Evolutionary conservation across 2,888 invertebrate genomes (phyloP).

Genomic region (Aspidapion aeneum): DNA sequence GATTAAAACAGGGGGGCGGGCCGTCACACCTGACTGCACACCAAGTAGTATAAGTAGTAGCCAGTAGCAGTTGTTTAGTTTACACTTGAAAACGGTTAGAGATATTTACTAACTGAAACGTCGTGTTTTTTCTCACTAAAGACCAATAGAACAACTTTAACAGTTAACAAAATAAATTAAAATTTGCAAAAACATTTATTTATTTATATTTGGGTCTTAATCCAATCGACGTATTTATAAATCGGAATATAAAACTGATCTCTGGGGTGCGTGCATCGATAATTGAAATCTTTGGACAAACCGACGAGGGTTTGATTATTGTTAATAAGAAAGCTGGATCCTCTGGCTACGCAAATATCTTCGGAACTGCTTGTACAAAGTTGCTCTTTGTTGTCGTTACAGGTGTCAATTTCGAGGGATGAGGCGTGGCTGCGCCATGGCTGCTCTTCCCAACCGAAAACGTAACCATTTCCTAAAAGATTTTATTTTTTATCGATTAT

Average conservation of each 20-base stretch:
- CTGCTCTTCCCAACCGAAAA: neutral
- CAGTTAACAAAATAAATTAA: too few species aligned
- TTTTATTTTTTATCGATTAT: too few species aligned
- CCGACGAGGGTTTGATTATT: neutral
- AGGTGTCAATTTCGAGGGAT: neutral
- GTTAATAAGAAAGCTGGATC: neutral
- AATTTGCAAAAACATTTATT: too few species aligned
- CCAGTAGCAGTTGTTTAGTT: too few species aligned
- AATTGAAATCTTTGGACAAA: neutral
- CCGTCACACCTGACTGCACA: too few species aligned
- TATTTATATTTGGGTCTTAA: neutral
- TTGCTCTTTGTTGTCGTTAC: neutral
- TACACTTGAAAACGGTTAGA: too few species aligned
- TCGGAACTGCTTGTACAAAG: neutral
- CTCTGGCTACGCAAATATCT: neutral
- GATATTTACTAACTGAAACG: too few species aligned
- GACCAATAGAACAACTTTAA: too few species aligned
- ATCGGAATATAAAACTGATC: neutral
- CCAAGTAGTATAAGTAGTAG: too few species aligned
- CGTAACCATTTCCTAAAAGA: neutral
- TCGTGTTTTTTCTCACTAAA: too few species aligned
- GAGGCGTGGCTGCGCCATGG: neutral
- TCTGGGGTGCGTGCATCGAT: neutral
- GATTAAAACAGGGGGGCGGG: too few species aligned
- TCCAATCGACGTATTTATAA: neutral